Evolutionary conservation across 1,140 invertebrate genomes (phyloP), one percentile per base, ranked within the genome.

Genomic region (Elymnias hypermnestra): DNA sequence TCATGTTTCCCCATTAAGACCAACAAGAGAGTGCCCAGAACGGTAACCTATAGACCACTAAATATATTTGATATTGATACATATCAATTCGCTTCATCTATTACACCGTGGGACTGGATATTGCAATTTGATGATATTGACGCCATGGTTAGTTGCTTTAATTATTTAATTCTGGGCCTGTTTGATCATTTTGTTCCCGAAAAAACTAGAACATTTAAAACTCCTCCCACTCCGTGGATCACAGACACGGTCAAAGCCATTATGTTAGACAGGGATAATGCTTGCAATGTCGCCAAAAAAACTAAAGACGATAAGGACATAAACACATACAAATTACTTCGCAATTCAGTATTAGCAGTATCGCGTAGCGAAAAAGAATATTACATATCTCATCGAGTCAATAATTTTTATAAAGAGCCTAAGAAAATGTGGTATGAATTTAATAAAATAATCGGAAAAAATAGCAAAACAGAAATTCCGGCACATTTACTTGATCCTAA

Each of bases 61-160:
- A 21, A 28, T 40, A 4, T 14, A 23, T 39, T 39, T 23, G 21
- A 22, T 25, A 6, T 39, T 6, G 10, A 25, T 10, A 37, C n/a
- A n/a, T 39, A 39, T 23, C 19, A 39, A 25, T 39, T 39, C 14
- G 36, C 36, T 6, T 23, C 36, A 7, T 39, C 36, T 12, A 39
- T 39, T 7, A 39, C 21, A 14, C 21, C 36, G 10, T 39, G 36
- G 36, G 36, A 39, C 6, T 23, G 36, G 19, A 18, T 39, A 25
- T 9, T 21, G 19, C 3, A 21, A 21, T 4, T 21, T 21, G 3
- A 6, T 3, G 19, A 21, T 6, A 6, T 21, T 3, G 6, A 21
- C 6, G 19, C 19, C 19, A 21, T 21, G 19, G 19, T 21, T 21
- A 6, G 6, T 4, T 21, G 19, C 19, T 21, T 21, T 21, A 21